A percentile compares a stretch with the other conserved stretches of the same genome.
phyloP scores from a whole-genome alignment of 2,113 vertebrate genomes.

The Kryptolebias marmoratus region DNA sequence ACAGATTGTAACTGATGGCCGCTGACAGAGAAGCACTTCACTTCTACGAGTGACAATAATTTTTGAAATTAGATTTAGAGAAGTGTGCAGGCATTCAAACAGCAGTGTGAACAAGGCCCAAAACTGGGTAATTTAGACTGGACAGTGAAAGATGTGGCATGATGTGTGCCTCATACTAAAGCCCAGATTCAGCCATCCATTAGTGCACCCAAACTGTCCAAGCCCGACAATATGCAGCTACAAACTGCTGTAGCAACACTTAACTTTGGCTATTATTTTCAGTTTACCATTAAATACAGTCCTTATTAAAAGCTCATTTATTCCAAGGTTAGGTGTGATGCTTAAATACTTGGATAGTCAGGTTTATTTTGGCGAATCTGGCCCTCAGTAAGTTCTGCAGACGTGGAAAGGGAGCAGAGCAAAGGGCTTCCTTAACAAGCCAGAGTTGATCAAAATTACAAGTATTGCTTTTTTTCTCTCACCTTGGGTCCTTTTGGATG shows the following conservation, averaged over 20 bases:
- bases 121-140: slow-evolving; percentile 53
- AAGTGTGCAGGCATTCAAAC: slow-evolving; percentile 45
- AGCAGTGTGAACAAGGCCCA: slow-evolving; percentile 41
- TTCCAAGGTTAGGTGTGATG: neutral
- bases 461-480: slow-evolving; percentile 57
- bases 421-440: slow-evolving; percentile 52
- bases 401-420: slow-evolving; percentile 53
- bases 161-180: slow-evolving; percentile 70
- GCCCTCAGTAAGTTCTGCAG: slow-evolving; percentile 69
- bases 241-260: slow-evolving; percentile 23
- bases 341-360: neutral
- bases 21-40: slow-evolving; percentile 30
- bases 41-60: slow-evolving; percentile 30
- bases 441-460: slow-evolving; percentile 21
- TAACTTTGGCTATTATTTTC: slow-evolving; percentile 17
- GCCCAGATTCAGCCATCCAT: slow-evolving; percentile 71
- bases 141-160: slow-evolving; percentile 69
- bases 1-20: slow-evolving; percentile 38
- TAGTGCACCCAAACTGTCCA: slow-evolving; percentile 15
- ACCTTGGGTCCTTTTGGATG: slow-evolving; percentile 99
- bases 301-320: neutral
- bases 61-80: slow-evolving; percentile 44
- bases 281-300: slow-evolving; percentile 4
- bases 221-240: slow-evolving; percentile 27
- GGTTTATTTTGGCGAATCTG: slow-evolving; percentile 65